Percentiles rank a stretch among this genome's conserved stretches.
Conservation (phyloP, 1,140 invertebrate genomes). For the Watersipora subatra region DNA sequence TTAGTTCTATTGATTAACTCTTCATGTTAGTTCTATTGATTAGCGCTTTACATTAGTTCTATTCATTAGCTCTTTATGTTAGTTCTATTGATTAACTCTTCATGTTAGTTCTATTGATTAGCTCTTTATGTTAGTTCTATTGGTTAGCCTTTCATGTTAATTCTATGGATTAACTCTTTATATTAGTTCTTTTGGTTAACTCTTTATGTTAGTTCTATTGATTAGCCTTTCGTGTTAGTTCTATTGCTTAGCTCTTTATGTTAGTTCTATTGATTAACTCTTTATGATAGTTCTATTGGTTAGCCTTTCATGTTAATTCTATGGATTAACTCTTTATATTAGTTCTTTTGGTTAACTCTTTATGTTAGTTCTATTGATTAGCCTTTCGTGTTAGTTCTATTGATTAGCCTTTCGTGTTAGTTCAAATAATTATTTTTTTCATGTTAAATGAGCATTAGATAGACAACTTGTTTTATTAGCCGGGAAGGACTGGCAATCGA, state of each 20-base stretch:
- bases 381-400: background rate
- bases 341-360: background rate
- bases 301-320: background rate
- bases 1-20: background rate
- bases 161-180: no score
- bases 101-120: background rate
- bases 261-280: background rate
- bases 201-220: background rate
- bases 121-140: background rate
- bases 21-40: background rate
- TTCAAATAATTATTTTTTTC: no score
- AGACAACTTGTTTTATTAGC: no score
- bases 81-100: background rate
- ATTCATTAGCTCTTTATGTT: background rate
- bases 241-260: background rate
- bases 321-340: background rate
- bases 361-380: background rate
- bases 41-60: background rate
- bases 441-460: no score
- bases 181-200: background rate
- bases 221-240: background rate
- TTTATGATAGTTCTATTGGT: background rate
- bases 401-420: background rate
- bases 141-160: background rate
- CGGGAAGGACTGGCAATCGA: slow-evolving; percentile 72